A percentile compares a stretch with the other conserved stretches of the same genome.
phyloP scores from a whole-genome alignment of 2,113 vertebrate genomes.

The Chloropsis cyanopogon region DNA sequence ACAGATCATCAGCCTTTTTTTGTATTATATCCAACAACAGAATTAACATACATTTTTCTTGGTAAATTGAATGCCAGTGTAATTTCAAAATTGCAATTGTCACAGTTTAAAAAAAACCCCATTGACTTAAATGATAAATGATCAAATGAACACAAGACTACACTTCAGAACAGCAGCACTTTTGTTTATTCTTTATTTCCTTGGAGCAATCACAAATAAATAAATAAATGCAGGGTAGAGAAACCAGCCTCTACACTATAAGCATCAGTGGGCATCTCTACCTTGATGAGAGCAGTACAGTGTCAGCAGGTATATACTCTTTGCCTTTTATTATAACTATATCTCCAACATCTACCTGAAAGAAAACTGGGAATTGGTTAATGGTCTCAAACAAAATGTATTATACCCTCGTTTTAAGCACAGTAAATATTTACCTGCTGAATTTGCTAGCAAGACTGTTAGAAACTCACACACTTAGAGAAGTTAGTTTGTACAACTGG shows the following conservation, averaged over 20 bases:
- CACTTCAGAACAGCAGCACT: slow-evolving; percentile 39
- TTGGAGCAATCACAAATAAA: slow-evolving; percentile 74
- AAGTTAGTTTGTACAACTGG: neutral
- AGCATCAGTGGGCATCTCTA: slow-evolving; percentile 82
- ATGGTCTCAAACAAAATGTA: slow-evolving; percentile 71
- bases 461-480: neutral
- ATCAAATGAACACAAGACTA: neutral
- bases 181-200: slow-evolving; percentile 86
- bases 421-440: slow-evolving; percentile 31
- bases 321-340: slow-evolving; percentile 96
- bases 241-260: slow-evolving; percentile 79
- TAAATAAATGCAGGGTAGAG: slow-evolving; percentile 79
- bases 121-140: neutral
- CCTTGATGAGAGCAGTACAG: slow-evolving; percentile 96
- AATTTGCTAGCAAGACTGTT: neutral
- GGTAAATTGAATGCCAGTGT: neutral
- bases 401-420: slow-evolving; percentile 53
- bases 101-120: neutral
- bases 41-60: neutral
- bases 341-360: slow-evolving; percentile 98
- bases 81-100: neutral
- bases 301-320: slow-evolving; percentile 96
- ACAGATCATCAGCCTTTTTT: neutral
- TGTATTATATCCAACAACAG: neutral
- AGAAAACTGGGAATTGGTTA: slow-evolving; percentile 91